Conservation (phyloP, 2,797 vertebrate genomes). For the Coreius guichenoti region DNA sequence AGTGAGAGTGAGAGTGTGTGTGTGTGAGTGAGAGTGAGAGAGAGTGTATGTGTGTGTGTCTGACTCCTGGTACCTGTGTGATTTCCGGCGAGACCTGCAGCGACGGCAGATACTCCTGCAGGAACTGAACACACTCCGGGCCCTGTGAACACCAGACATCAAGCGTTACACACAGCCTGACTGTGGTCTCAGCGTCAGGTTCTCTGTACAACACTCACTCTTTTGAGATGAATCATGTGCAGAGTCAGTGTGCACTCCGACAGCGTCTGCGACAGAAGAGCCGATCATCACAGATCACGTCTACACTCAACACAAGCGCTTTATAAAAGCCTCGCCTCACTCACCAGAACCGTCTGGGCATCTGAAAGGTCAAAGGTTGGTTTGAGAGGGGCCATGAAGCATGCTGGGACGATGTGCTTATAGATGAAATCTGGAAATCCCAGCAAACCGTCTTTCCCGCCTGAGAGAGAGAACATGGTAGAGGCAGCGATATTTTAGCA, state of each 20-base stretch:
- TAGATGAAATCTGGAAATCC: conserved; percentile 98
- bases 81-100: conserved; percentile 95
- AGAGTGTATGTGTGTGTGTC: no score
- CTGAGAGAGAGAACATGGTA: conserved; percentile 69
- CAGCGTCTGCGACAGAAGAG: conserved; percentile 83
- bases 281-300: not conserved
- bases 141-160: conserved; percentile 76
- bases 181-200: not conserved
- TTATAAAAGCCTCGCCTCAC: conserved; percentile 54
- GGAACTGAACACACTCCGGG: conserved; percentile 92
- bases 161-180: not conserved
- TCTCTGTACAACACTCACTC: conserved; percentile 77
- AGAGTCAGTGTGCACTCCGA: conserved; percentile 93
- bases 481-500: not conserved
- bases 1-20: no score
- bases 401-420: conserved; percentile 96
- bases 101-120: conserved; percentile 95
- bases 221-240: conserved; percentile 96
- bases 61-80: conserved; percentile 79
- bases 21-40: no score
- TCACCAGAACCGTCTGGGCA: conserved; percentile 94
- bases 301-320: not conserved
- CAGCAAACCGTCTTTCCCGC: conserved; percentile 93
- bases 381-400: conserved; percentile 96
- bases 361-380: conserved; percentile 96